Percentiles rank a stretch among this genome's conserved stretches.
Conservation (phyloP, 2,113 vertebrate genomes). For the Sterrhoptilus dennistouni region DNA sequence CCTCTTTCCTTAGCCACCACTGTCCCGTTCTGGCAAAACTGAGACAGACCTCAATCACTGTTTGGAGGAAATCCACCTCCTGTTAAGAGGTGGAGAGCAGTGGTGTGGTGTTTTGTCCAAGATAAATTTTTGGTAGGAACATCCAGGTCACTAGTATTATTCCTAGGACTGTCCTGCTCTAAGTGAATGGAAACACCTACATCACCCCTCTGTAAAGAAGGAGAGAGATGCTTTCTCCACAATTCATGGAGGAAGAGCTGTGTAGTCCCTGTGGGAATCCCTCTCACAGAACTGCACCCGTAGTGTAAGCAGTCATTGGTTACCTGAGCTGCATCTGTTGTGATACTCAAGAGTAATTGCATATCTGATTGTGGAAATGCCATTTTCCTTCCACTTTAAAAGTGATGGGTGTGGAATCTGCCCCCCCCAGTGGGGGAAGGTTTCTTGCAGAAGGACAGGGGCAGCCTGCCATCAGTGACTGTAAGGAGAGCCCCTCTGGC, state of each 20-base stretch:
- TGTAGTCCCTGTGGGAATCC: not conserved
- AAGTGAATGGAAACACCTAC: not conserved
- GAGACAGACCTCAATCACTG: not conserved
- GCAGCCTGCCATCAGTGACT: not conserved
- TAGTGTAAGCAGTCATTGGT: not conserved
- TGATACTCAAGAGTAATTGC: not conserved
- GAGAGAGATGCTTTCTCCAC: not conserved
- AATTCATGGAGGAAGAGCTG: not conserved
- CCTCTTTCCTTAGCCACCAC: not conserved
- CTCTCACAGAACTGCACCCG: not conserved
- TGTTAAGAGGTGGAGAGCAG: not conserved
- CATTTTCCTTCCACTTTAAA: not conserved
- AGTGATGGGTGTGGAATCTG: not conserved
- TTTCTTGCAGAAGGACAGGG: not conserved
- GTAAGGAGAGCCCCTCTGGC: not conserved
- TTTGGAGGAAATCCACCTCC: not conserved
- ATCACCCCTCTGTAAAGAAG: not conserved
- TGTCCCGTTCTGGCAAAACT: not conserved
- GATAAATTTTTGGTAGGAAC: not conserved
- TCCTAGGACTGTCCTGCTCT: not conserved
- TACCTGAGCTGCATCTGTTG: not conserved
- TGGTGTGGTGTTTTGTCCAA: not conserved
- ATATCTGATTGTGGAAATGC: not conserved
- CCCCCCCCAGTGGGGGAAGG: fast-evolving
- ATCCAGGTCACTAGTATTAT: not conserved